Conservation (phyloP, 2,797 vertebrate genomes). For the Sylvilagus floridanus region DNA sequence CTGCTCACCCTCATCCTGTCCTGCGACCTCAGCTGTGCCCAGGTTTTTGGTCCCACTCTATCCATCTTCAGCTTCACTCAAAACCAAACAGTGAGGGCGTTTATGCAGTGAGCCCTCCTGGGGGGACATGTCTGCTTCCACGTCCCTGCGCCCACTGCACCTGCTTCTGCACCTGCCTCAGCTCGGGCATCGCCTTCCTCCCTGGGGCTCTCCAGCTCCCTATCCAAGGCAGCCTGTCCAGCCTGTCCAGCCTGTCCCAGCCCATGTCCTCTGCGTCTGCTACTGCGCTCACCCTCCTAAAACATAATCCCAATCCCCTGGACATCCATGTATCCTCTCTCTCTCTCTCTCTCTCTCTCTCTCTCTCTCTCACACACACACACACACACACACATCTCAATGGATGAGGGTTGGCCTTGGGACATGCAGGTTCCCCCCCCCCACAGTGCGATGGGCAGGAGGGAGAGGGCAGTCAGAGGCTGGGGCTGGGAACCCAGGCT, state of each 20-base stretch:
- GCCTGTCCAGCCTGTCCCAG: too few relatives aligned
- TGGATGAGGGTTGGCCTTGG: neutral
- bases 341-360: neutral
- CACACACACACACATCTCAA: neutral
- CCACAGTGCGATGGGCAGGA: neutral
- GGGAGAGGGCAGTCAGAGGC: neutral
- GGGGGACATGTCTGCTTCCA: too few relatives aligned
- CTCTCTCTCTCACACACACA: neutral
- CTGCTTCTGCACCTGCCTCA: too few relatives aligned
- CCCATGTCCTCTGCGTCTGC: neutral
- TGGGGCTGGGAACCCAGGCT: neutral
- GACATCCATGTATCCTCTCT: neutral
- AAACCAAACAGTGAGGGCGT: neutral
- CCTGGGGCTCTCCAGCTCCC: neutral
- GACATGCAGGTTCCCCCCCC: neutral
- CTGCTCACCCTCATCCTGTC: neutral
- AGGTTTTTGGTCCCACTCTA: neutral
- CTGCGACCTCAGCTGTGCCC: neutral
- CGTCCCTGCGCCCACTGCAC: neutral
- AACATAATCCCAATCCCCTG: neutral
- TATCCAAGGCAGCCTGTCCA: neutral
- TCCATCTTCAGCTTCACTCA: neutral
- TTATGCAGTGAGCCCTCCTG: neutral
- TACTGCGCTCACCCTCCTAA: neutral
- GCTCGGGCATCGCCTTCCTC: neutral